Evolutionary conservation across 2,113 vertebrate species (phyloP), one percentile per base, ranked within the genome.

Genomic region (Todiramphus saurophagus): DNA sequence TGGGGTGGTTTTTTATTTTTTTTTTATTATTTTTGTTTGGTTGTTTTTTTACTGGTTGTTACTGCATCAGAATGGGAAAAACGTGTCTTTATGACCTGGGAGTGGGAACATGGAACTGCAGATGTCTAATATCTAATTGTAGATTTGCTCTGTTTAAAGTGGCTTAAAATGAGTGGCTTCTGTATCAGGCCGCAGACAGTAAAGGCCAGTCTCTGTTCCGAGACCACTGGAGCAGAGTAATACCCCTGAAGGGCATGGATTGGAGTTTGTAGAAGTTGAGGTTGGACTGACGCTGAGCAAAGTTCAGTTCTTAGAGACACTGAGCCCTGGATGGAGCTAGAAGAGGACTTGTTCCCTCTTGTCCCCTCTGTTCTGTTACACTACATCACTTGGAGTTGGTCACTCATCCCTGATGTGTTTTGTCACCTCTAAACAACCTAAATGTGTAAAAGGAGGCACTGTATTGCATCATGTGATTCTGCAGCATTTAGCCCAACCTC

Each of bases 131-230:
- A 69, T 3, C 53, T 64, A 72, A 83, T 75, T 11, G 73, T 41
- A 83, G 39, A 37, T 78, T 62, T 83, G 18, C 19, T 75, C 4
- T 78, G 30, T 37, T 77, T 83, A n/a, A 91, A 80, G 24, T 55
- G 39, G 12, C 37, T 95, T 91, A 78, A 90, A 90, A 75, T 19
- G 51, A 83, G 53, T 79, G 15, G 55, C 55, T 56, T 56, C 25
- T 73, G 27, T 19, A 18, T 67, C 31, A 72, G 48, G 19, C 60
- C 89, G 51, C 25, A 50, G 58, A 58, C 83, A 17, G 20, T 87
- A 28, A 66, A 83, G n/a, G 7, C 43, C 76, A 33, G 30, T 80
- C 18, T 44, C 17, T 64, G 14, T 70, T 63, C 68, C 60, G 70
- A 73, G 66, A 59, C 3, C 11, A 31, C 13, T 1, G 2, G 13